Evolutionary conservation across 1,140 invertebrate species (phyloP).

Genomic region (Drosophila melanica): DNA sequence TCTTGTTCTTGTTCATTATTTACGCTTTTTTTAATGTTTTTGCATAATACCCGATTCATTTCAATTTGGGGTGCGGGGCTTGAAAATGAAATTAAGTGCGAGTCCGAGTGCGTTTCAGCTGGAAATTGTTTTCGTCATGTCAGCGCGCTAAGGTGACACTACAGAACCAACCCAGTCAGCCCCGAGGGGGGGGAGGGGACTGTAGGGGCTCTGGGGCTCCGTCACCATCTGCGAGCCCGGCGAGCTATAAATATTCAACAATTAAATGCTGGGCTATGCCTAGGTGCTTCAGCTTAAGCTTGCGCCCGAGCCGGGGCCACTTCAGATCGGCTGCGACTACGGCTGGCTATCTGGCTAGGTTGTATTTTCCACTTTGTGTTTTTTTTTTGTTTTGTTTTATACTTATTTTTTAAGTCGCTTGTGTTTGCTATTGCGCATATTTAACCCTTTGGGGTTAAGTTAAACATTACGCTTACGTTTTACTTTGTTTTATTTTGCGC

Average conservation of each 20-base stretch:
- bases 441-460: slow-evolving; percentile 79
- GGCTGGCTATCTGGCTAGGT: slow-evolving; percentile 14
- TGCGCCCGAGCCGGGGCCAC: slow-evolving; percentile 13
- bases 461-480: slow-evolving; percentile 76
- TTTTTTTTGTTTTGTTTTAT: slow-evolving; percentile 9
- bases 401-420: slow-evolving; percentile 43
- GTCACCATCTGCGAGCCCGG: slow-evolving; percentile 27
- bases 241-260: slow-evolving; percentile 76
- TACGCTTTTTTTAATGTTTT: background rate
- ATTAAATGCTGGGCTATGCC: slow-evolving; percentile 44
- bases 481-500: slow-evolving; percentile 62
- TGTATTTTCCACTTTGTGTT: slow-evolving; percentile 8
- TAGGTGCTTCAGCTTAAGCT: slow-evolving; percentile 44
- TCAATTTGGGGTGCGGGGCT: slow-evolving; percentile 17
- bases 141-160: slow-evolving; percentile 64
- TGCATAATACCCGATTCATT: slow-evolving; percentile 51
- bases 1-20: background rate
- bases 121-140: slow-evolving; percentile 56
- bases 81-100: slow-evolving; percentile 41
- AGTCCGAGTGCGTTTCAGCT: slow-evolving; percentile 36
- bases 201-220: background rate
- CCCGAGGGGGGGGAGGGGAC: background rate
- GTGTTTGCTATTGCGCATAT: slow-evolving; percentile 73
- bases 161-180: slow-evolving; percentile 12
- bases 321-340: slow-evolving; percentile 22